Percentiles rank a stretch among this genome's conserved stretches.
Evolutionary conservation across 2,797 vertebrate genomes (phyloP).

Genomic region (Eremophila alpestris): DNA sequence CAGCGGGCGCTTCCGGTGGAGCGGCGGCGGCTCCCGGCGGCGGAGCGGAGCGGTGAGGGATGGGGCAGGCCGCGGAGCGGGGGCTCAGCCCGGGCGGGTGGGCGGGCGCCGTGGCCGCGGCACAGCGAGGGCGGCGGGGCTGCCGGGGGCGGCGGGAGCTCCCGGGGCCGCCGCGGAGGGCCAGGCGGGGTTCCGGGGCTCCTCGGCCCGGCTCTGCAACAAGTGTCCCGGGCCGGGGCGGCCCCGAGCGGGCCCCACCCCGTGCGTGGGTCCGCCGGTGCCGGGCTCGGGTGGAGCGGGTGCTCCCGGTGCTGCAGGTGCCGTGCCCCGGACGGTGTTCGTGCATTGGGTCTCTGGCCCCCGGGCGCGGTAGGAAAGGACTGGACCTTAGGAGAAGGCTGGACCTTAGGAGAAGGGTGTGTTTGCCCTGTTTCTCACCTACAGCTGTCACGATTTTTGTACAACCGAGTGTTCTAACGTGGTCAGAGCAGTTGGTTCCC

Average conservation of each 20-base stretch:
- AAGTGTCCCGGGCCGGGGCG: background rate
- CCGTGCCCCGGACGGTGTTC: background rate
- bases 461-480: fast-evolving
- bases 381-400: fast-evolving
- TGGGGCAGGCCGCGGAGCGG: background rate
- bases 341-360: fast-evolving
- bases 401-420: fast-evolving
- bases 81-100: background rate
- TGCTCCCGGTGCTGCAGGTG: fast-evolving
- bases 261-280: background rate
- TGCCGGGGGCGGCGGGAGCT: background rate
- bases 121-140: background rate
- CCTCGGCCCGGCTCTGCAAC: background rate
- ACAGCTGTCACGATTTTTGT: fast-evolving
- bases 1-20: background rate
- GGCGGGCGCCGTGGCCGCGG: background rate
- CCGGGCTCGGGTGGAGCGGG: background rate
- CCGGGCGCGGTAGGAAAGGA: fast-evolving
- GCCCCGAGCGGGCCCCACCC: fast-evolving
- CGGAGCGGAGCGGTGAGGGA: background rate
- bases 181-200: background rate
- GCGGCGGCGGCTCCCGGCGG: background rate
- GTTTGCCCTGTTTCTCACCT: fast-evolving
- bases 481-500: background rate
- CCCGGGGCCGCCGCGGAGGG: background rate